Conservation (phyloP, 2,888 invertebrate genomes). For the Cheilosia urbana region DNA sequence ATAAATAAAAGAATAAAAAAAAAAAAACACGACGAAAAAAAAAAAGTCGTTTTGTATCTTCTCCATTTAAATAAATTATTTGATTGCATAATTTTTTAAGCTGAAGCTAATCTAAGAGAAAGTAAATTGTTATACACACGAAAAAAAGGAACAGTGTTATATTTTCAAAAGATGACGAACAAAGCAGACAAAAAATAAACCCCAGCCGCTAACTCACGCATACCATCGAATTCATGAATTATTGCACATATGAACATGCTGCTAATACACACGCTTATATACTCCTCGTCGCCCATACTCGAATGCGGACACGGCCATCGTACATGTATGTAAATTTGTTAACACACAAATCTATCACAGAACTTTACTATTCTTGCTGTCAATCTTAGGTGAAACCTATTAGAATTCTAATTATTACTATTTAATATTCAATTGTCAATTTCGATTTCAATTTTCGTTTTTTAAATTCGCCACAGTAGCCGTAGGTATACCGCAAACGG, state of each 20-base stretch:
- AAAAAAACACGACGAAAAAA: neutral
- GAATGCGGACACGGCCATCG: constrained; percentile 44
- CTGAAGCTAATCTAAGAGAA: constrained; percentile 66
- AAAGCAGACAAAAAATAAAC: constrained; percentile 73
- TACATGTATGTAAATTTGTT: neutral
- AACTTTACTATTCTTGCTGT: constrained; percentile 51
- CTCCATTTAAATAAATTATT: constrained; percentile 50
- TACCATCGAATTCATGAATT: constrained; percentile 44
- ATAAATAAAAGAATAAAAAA: too few species aligned
- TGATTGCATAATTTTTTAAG: constrained; percentile 73
- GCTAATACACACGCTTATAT: constrained; percentile 64
- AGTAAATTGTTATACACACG: constrained; percentile 74
- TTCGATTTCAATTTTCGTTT: neutral
- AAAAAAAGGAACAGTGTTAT: constrained; percentile 63
- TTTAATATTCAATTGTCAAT: constrained; percentile 12
- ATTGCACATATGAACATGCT: constrained; percentile 60
- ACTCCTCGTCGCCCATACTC: constrained; percentile 61
- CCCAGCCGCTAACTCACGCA: constrained; percentile 74
- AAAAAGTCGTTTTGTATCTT: constrained; percentile 25
- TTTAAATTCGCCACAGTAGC: constrained; percentile 13
- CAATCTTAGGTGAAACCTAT: constrained; percentile 36
- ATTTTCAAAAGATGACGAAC: constrained; percentile 75
- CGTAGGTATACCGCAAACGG: neutral
- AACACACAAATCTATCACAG: constrained; percentile 29
- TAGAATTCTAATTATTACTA: constrained; percentile 12